These are phyloP conservation scores for Hermetia illucens DNA, from an alignment of 1,140 invertebrate genomes.

Conservation along the genomic window DNA sequence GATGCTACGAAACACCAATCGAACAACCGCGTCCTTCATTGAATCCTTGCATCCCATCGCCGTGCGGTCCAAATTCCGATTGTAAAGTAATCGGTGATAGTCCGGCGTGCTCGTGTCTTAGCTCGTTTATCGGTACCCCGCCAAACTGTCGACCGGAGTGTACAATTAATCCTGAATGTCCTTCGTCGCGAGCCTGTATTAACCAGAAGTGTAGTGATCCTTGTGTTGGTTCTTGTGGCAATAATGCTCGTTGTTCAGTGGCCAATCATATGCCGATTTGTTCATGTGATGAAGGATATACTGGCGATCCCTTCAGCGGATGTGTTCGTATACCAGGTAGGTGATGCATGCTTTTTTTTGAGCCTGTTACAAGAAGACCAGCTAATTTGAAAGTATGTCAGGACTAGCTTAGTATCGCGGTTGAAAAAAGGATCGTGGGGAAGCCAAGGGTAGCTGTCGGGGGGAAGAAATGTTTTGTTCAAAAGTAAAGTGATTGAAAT, in stretches of 20 bases:
- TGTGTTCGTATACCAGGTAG: slow-evolving; percentile 46
- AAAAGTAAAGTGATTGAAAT: no score
- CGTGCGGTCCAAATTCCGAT: slow-evolving; percentile 58
- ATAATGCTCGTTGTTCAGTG: slow-evolving; percentile 51
- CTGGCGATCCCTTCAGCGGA: slow-evolving; percentile 61
- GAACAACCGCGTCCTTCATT: slow-evolving; percentile 32
- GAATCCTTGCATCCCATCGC: slow-evolving; percentile 46
- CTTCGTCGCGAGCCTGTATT: slow-evolving; percentile 44
- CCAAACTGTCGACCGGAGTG: slow-evolving; percentile 51
- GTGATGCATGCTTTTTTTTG: slow-evolving; percentile 15
- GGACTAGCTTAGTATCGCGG: no score
- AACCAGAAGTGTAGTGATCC: slow-evolving; percentile 51
- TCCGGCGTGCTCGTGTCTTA: slow-evolving; percentile 53
- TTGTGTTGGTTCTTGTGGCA: slow-evolving; percentile 52
- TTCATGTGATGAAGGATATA: slow-evolving; percentile 49
- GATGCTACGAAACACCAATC: slow-evolving; percentile 35
- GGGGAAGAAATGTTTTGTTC: no score
- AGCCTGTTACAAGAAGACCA: no score
- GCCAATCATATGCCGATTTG: slow-evolving; percentile 55
- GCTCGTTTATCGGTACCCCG: slow-evolving; percentile 44
- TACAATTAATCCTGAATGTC: slow-evolving; percentile 48
- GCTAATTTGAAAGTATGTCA: no score
- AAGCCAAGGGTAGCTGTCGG: no score
- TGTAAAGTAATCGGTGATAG: slow-evolving; percentile 45
- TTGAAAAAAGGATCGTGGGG: no score